phyloP scores from a whole-genome alignment of 2,888 invertebrate genomes.

The Dexiosoma caninum region DNA sequence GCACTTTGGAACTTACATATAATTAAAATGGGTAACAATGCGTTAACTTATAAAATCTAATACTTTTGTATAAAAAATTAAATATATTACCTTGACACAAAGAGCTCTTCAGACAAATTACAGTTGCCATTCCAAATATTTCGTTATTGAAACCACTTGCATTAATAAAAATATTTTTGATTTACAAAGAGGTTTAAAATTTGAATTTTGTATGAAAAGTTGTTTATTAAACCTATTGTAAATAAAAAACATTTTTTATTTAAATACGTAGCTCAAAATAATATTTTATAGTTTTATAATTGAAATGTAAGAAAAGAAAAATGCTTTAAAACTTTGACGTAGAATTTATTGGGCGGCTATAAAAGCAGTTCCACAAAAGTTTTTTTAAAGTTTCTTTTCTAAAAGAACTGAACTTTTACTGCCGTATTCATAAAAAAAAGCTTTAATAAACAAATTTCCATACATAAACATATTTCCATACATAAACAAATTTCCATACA shows the following conservation, averaged over 20 bases:
- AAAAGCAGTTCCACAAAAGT: not conserved
- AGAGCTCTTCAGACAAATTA: too few species aligned
- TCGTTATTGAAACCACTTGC: constrained; percentile 24
- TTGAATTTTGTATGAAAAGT: constrained; percentile 1
- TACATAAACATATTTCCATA: too few species aligned
- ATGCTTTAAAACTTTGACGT: too few species aligned
- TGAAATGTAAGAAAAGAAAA: too few species aligned
- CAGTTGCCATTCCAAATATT: not conserved
- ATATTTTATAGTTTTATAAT: not conserved
- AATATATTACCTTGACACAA: not conserved
- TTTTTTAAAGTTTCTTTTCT: too few species aligned
- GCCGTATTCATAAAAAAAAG: too few species aligned
- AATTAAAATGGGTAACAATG: too few species aligned
- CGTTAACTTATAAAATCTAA: not conserved
- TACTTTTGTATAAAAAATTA: not conserved
- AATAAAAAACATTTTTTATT: constrained; percentile 23
- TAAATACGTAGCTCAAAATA: constrained; percentile 13
- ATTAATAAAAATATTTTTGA: constrained; percentile 22
- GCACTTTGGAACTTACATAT: not conserved
- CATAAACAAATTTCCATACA: too few species aligned
- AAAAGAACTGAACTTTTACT: too few species aligned
- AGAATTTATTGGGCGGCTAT: not conserved
- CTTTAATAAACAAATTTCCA: too few species aligned
- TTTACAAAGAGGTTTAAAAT: not conserved
- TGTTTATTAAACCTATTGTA: constrained; percentile 5